Percentiles rank a stretch among this genome's conserved stretches.
phyloP scores from a whole-genome alignment of 2,888 invertebrate species.

The Ophonus ardosiacus region DNA sequence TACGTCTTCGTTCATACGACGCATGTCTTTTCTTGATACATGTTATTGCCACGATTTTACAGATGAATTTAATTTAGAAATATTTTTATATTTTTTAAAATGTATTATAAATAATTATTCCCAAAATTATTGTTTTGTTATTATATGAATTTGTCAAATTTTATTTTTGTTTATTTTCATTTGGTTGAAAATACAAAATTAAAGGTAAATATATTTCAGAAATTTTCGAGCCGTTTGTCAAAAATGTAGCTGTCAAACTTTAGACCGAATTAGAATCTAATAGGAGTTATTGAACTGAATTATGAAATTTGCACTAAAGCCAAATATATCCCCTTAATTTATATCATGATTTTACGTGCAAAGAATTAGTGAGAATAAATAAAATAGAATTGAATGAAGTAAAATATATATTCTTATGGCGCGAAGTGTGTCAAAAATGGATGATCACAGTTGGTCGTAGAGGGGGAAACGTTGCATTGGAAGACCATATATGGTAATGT shows the following conservation, averaged over 20 bases:
- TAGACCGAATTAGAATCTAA: not conserved
- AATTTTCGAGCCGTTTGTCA: constrained; percentile 6
- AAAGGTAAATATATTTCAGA: not conserved
- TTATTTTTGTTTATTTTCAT: not conserved
- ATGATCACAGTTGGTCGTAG: constrained; percentile 68
- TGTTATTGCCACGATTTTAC: not conserved
- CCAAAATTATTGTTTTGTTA: constrained; percentile 1
- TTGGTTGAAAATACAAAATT: not conserved
- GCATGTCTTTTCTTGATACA: constrained; percentile 46
- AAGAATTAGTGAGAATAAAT: constrained; percentile 37
- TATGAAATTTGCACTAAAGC: not conserved
- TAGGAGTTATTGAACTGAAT: not conserved
- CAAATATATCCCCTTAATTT: not conserved
- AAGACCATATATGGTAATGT: constrained; percentile 90
- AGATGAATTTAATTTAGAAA: constrained; percentile 7
- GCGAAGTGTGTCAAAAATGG: constrained; percentile 70
- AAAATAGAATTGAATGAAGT: constrained; percentile 43
- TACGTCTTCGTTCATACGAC: constrained; percentile 1
- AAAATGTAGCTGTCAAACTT: constrained; percentile 34
- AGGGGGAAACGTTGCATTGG: constrained; percentile 79
- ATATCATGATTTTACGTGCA: constrained; percentile 8
- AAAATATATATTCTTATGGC: constrained; percentile 55
- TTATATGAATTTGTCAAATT: not conserved
- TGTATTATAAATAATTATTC: not conserved
- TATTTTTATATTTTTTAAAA: constrained; percentile 8